Percentiles rank a stretch among this genome's conserved stretches.
These are phyloP conservation scores for Rachycentron canadum DNA, from an alignment of 2,797 vertebrate species.

Conservation along the genomic window DNA sequence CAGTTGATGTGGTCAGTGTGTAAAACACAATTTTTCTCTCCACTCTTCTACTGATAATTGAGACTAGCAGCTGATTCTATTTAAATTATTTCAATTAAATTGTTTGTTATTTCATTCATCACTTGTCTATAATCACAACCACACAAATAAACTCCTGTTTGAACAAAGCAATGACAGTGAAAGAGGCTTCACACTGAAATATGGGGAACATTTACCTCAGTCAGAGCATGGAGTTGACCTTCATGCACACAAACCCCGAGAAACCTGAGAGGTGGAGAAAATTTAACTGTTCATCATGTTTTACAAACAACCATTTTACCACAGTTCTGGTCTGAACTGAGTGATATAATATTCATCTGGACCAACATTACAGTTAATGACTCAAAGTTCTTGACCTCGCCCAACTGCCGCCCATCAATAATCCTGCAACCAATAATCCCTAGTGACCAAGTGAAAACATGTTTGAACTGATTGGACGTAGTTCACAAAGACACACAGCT, in stretches of 20 bases:
- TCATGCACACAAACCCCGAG: constrained; percentile 97
- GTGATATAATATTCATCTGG: neutral
- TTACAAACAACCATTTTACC: neutral
- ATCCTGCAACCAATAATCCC: too few species aligned
- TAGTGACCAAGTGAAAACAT: too few species aligned
- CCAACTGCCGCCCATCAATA: too few species aligned
- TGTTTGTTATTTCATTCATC: neutral
- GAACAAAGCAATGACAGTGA: neutral
- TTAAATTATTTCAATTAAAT: neutral
- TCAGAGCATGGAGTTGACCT: constrained; percentile 95
- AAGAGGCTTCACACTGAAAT: too few species aligned
- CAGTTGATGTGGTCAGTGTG: too few species aligned
- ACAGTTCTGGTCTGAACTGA: neutral
- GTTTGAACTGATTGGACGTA: too few species aligned
- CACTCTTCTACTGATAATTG: too few species aligned
- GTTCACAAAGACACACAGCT: too few species aligned
- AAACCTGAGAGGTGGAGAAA: constrained; percentile 83
- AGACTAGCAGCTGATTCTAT: too few species aligned
- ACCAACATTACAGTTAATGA: too few species aligned
- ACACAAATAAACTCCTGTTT: neutral
- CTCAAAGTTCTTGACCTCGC: too few species aligned
- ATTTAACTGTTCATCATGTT: neutral
- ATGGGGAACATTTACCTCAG: constrained; percentile 86
- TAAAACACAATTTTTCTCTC: too few species aligned
- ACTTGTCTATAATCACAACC: neutral